Conservation (phyloP, 2,797 vertebrate genomes). For the Myoxocephalus aenaeus region DNA sequence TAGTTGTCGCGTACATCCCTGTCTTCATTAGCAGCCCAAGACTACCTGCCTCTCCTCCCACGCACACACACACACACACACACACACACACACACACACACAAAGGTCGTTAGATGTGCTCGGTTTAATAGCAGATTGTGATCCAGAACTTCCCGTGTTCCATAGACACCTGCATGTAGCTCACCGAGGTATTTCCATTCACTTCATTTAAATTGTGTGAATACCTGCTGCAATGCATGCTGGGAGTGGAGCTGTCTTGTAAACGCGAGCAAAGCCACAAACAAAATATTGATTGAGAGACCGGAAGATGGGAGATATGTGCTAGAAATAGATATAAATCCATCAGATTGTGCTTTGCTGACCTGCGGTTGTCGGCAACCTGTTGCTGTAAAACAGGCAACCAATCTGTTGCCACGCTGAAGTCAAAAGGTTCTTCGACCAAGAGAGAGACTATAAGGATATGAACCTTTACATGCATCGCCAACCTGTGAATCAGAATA, state of each 20-base stretch:
- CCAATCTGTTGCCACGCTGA: too few relatives aligned
- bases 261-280: too few relatives aligned
- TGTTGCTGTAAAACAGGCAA: too few relatives aligned
- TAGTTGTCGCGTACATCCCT: slow-evolving; percentile 80
- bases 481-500: too few relatives aligned
- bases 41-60: slow-evolving; percentile 73
- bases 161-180: slow-evolving; percentile 25
- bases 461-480: too few relatives aligned
- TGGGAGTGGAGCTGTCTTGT: background rate
- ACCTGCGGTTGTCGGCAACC: too few relatives aligned
- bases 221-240: slow-evolving; percentile 1
- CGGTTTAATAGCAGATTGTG: slow-evolving; percentile 72
- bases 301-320: background rate
- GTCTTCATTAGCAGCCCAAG: slow-evolving; percentile 80
- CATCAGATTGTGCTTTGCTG: too few relatives aligned
- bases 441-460: too few relatives aligned
- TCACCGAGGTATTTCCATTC: slow-evolving; percentile 50
- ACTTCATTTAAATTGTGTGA: slow-evolving; percentile 39
- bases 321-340: too few relatives aligned
- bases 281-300: slow-evolving; percentile 2
- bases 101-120: slow-evolving; percentile 78
- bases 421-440: too few relatives aligned
- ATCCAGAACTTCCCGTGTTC: slow-evolving; percentile 49
- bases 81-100: slow-evolving; percentile 32
- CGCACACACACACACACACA: slow-evolving; percentile 30